Conservation (phyloP, 2,797 vertebrate species). For the Allochrocebus solatus region DNA sequence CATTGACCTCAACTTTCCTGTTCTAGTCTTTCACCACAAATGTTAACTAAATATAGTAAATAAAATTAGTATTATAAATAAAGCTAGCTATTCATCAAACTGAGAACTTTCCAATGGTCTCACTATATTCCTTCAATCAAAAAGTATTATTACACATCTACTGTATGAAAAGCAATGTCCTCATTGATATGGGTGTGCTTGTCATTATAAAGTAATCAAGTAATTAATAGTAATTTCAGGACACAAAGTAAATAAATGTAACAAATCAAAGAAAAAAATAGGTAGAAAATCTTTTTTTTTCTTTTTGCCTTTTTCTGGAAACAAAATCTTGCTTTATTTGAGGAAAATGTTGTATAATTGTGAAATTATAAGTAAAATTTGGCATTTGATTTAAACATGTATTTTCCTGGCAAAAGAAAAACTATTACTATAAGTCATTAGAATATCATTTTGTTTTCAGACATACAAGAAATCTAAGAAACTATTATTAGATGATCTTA, state of each 20-base stretch:
- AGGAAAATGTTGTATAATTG: background rate
- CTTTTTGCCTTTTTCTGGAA: background rate
- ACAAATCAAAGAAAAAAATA: background rate
- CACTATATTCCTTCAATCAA: background rate
- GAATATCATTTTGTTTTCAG: constrained; percentile 49
- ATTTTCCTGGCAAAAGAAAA: constrained; percentile 48
- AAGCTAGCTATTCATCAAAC: background rate
- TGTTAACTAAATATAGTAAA: constrained; percentile 28
- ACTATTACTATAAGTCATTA: background rate
- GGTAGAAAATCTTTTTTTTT: background rate
- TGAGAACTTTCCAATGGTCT: background rate
- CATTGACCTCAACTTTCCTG: background rate
- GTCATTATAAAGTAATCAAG: constrained; percentile 3
- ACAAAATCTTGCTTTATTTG: background rate
- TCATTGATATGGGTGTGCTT: background rate
- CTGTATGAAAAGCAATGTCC: background rate
- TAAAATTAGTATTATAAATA: background rate
- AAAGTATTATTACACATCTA: background rate
- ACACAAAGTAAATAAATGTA: background rate
- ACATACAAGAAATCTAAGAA: background rate
- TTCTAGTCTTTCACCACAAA: background rate
- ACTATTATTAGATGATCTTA: constrained; percentile 6
- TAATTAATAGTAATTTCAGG: background rate
- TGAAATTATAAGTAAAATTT: background rate
- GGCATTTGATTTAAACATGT: background rate